A percentile compares a stretch with the other conserved stretches of the same genome.
Evolutionary conservation across 2,113 vertebrate genomes (phyloP).

Genomic region (Chaenocephalus aceratus): DNA sequence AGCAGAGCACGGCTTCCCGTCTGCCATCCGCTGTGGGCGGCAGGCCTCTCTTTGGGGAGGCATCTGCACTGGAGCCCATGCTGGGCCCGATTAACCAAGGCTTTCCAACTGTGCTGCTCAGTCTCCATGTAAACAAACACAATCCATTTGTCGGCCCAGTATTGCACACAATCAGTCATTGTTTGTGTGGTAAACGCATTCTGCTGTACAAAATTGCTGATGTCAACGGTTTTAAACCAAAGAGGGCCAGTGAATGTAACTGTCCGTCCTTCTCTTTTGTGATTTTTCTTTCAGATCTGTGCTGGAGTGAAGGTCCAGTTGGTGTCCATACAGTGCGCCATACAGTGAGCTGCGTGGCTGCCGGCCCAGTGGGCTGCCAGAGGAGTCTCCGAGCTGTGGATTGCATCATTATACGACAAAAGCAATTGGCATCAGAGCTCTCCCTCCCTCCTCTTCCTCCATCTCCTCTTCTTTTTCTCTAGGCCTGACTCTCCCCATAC

Average conservation of each 20-base stretch:
- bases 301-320: conserved; percentile 36
- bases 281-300: conserved; percentile 67
- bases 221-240: conserved; percentile 44
- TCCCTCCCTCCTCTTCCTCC: conserved; percentile 27
- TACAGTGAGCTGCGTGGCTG: conserved; percentile 14
- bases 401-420: conserved; percentile 49
- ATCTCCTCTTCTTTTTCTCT: conserved; percentile 32
- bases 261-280: conserved; percentile 12
- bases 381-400: conserved; percentile 19
- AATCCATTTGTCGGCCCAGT: conserved; percentile 36
- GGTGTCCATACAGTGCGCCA: neutral
- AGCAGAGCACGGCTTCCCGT: neutral
- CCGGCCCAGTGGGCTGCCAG: conserved; percentile 3
- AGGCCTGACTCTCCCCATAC: conserved; percentile 24
- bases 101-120: conserved; percentile 52
- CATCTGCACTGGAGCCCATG: conserved; percentile 39
- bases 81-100: conserved; percentile 44
- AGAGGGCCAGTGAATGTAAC: conserved; percentile 25
- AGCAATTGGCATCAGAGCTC: conserved; percentile 51
- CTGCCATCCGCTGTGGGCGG: conserved; percentile 8
- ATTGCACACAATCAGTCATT: conserved; percentile 48
- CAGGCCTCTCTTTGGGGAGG: conserved; percentile 24
- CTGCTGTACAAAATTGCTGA: conserved; percentile 28
- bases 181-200: conserved; percentile 32
- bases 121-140: conserved; percentile 67